Base-by-base conservation (phyloP, 2,888 invertebrate genomes). In the Pachliopta kotzebuea region DNA sequence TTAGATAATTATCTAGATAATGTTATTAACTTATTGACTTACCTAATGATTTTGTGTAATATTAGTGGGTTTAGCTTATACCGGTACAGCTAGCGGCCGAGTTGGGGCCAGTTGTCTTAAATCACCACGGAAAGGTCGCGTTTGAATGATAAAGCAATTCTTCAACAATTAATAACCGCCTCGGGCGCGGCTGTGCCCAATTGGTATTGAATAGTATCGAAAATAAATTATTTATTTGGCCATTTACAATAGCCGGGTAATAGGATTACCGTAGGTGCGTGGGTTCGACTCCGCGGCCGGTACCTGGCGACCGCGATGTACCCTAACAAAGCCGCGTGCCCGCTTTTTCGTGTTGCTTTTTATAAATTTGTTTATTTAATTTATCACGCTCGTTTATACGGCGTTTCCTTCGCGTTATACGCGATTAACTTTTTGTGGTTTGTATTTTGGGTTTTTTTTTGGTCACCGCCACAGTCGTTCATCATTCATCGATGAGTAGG, bases 331-430 rank as follows among this genome's bases (percentile, higher is more conserved):
- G 76, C 76, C 77, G 68, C 49, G 76, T 72, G 73, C 73, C 82
- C 79, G 84, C 81, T 83, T 83, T 84, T 78, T 78, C 71, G 76
- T 77, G 72, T 74, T 69, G 74, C 78, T 86, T 88, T 88, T 88
- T 88, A 79, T 89, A 81, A 86, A 88, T 88, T 88, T 89, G 90
- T 90, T 90, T 90, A 89, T 90, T 89, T 90, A 90, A 90, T 90
- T 90, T 86, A 89, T 82, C 86, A 88, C 86, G 87, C 82, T 84
- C 88, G 85, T 88, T 89, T 89, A 88, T 86, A 82, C 79, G 87
- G 83, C 81, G 88, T 88, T 88, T 90, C 89, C 88, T 88, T 76
- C 79, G 76, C 76, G 80, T 83, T 86, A 85, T 81, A 84, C 79
- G 78, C 88, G 84, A 88, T 90, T 88, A 86, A 76, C 74, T 90